Evolutionary conservation across 1,140 invertebrate genomes (phyloP), one percentile per base, ranked within the genome.

Genomic region (Atta cephalotes): DNA sequence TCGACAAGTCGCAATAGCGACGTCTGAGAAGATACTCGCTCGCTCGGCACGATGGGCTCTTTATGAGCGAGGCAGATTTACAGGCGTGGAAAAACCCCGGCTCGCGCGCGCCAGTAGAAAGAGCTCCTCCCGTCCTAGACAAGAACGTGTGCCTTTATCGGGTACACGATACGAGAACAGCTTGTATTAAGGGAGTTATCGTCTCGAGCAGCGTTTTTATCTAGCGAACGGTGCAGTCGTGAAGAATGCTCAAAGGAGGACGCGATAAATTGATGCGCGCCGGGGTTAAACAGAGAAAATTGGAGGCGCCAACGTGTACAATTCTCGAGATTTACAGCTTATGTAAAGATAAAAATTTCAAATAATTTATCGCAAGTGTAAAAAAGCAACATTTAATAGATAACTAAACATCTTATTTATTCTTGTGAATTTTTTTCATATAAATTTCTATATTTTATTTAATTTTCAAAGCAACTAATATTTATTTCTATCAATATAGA

Each of bases 1-100:
- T 93, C 93, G 90, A 91, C 87, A 90, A 92, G 90, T 78, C 88
- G 87, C 91, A 90, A 89, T 91, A 92, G 85, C 89, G 70, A 80
- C 88, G 88, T 66, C 86, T 85, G 84, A 35, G 81, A 89, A 87
- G 53, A 81, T 80, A 88, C 66, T 76, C 60, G 35, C 53, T 68
- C 62, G 71, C 25, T 65, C 18, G 76, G 39, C 56, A 35, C 70
- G 81, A 88, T 78, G 72, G 53, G 49, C 70, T 80, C 62, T 74
- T 63, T 35, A 39, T 21, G 65, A 58, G 25, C 18, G 60, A 60
- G 49, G 18, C 21, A 85, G 68, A 86, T 85, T 63, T 51, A 79
- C 63, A 76, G 65, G 68, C n/a, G 21, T 56, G 58, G 66, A 76
- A 80, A 28, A 74, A 39, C 78, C 14, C 76, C 25, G 39, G 74